Evolutionary conservation across 92 coral and sea anemone species (phyloP), one percentile per base, ranked within the genome.

Genomic region (Parazoanthus swiftii): DNA sequence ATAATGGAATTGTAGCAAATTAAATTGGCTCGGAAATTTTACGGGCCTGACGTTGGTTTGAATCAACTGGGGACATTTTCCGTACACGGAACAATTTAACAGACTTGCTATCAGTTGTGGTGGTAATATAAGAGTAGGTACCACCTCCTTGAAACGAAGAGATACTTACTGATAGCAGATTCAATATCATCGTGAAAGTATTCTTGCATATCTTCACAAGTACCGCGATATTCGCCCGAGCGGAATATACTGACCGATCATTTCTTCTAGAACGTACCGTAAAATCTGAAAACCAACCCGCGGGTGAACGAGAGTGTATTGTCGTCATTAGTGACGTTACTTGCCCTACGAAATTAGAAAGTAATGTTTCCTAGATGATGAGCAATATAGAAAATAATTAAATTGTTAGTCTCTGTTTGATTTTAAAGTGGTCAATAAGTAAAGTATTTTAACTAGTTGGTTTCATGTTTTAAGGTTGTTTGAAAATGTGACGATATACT

Each of bases 321-420:
- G 59, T 82, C 87, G 87, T 84, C 79, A 84, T 16, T 7, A n/a
- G 18, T 84, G 87, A 71, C 87, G 87, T 84, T 46, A 84, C 48
- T 56, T 14, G 23, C 54, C 38, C 38, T 46, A 76, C 63, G n/a
- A 70, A 71, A 67, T 82, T 84, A 44, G 87, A 29, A 68, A 54
- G 18, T 20, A 70, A 84, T 71, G 79, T 84, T 82, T 82, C 39
- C 77, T 39, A 29, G 26, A 46, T 42, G 13, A 44, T 39, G 26
- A 29, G 15, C 86, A 67, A 38, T 66, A 82, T 66, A 79, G 35
- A 50, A 6, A 70, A 43, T 72, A 71, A 11, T 58, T 39, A 44
- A 71, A 14, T 44, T 26, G 63, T 84, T 84, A 25, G 72, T 58
- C 26, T 80, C 70, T 58, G 48, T 80, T 80, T 80, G 33, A 56